Base-by-base conservation (phyloP, 2,113 vertebrate genomes). In the Caloenas nicobarica region DNA sequence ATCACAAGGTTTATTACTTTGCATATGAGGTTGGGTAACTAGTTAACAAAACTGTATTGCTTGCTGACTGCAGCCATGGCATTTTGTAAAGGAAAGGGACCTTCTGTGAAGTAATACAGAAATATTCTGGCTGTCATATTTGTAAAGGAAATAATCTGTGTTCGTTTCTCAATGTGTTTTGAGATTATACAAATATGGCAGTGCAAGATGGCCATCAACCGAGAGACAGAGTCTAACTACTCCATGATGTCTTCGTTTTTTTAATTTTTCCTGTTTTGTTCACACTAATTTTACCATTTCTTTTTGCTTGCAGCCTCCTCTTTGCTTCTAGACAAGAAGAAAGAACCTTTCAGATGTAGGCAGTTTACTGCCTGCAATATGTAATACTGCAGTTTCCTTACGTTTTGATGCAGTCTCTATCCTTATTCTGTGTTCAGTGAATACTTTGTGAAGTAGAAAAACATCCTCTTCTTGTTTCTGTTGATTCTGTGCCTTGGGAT, bases 81-180 rank as follows among this genome's bases (percentile, higher is more conserved):
- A 61, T 72, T 92, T 83, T 86, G 48, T 61, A 87, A 68, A 69
- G 77, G 48, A 87, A 64, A 69, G 54, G 44, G 83, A 72, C 61
- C 16, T 84, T 80, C 42, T 58, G 13, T 89, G 61, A 69, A 96
- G 44, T 69, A 93, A 79, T 40, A 81, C 86, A 94, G 72, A 93
- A 92, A 57, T 65, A 93, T 36, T 74, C 57, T 90, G 77, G 36
- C 73, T 84, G 44, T 78, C 7, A 4, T 81, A 68, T 72, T 91
- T 92, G 54, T 46, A 86, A 81, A 88, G 69, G 44, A 86, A 96
- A 93, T 91, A 79, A 76, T 92, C n/a, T 86, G 38, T 54, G 70
- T 62, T 93, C 16, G 29, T 92, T 96, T 94, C 73, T 79, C 80
- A 92, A 69, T 86, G 36, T 44, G n/a, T 53, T 31, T 81, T 84